Base-by-base conservation (phyloP, 2,888 invertebrate species). In the Mycalesis mineus region DNA sequence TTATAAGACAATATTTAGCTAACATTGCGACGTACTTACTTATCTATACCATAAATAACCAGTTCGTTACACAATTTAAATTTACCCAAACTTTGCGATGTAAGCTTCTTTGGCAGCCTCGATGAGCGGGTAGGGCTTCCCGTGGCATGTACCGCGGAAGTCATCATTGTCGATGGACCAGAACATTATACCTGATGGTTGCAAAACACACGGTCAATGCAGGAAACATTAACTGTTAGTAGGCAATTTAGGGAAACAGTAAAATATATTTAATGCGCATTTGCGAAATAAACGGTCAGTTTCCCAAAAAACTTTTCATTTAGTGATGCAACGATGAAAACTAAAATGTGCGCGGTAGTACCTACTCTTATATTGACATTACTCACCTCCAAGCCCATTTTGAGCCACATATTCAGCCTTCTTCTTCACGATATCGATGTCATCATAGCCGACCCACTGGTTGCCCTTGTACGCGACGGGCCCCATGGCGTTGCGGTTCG, bases 161-260 rank as follows among this genome's bases (percentile, higher is more conserved):
- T 98, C 97, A 65, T 98, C 97, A 77, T 97, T 97, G 84, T 97
- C 97, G 68, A 98, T 95, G 0, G 97, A 95, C 96, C 96, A 96
- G 83, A 96, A 96, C 96, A 96, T 96, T 50, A 96, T 96, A 60
- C 90, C 90, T 90, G 71, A 0, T 3, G 42, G 17, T 29, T 39
- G 17, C 11, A 50, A 39, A 4, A 37, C 5, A 40, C 11, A 8
- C 13, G 6, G 29, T 40, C 28, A 40, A 1, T 39, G 40, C 29
- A 50, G 39, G 50, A 50, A 29, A 29, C 40, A 29, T 50, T 50
- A 28, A 39, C 8, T 13, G n/a, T 13, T 45, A 47, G 9, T 40
- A 11, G 40, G 6, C 15, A 9, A 49, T 22, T 49, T 37, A 1
- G 5, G 14, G 33, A 33, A 9, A 31, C 9, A 15, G 14, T 33